Percentiles rank a stretch among this genome's conserved stretches.
Conservation (phyloP, 2,797 vertebrate species). For the Australoheros facetus region DNA sequence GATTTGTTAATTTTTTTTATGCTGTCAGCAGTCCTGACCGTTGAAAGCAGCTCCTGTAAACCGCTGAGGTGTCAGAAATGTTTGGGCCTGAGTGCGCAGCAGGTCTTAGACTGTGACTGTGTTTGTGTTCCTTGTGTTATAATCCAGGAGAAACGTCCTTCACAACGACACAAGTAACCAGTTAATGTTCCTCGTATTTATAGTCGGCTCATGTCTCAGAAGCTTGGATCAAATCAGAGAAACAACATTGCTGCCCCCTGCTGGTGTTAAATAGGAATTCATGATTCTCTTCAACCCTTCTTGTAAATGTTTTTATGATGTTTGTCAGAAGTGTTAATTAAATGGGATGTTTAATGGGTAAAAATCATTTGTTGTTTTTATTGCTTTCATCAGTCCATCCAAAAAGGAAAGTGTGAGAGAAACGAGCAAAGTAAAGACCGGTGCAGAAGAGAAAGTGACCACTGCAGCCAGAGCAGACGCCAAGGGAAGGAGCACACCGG, state of each 20-base stretch:
- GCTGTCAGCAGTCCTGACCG: not conserved
- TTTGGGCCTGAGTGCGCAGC: not conserved
- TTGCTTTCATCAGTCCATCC: slow-evolving; percentile 74
- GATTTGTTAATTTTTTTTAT: not conserved
- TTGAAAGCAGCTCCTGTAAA: not conserved
- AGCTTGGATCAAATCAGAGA: slow-evolving; percentile 28
- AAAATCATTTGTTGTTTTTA: slow-evolving; percentile 5
- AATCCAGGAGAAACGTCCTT: not conserved
- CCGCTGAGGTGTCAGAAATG: not conserved
- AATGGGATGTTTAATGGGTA: not conserved
- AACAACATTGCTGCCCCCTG: slow-evolving; percentile 47
- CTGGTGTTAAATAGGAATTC: slow-evolving; percentile 40
- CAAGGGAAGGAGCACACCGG: slow-evolving; percentile 80
- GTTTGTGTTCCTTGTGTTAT: not conserved
- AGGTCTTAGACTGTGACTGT: not conserved
- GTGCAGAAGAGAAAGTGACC: slow-evolving; percentile 79
- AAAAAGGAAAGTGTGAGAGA: slow-evolving; percentile 82
- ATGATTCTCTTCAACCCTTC: not conserved
- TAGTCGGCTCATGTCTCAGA: slow-evolving; percentile 36
- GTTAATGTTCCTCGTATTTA: slow-evolving; percentile 26
- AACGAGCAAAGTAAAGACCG: slow-evolving; percentile 75
- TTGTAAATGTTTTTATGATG: not conserved
- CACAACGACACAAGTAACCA: slow-evolving; percentile 17
- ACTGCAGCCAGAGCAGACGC: slow-evolving; percentile 73
- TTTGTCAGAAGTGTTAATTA: not conserved